A percentile compares a stretch with the other conserved stretches of the same genome.
These are phyloP conservation scores for Tylochromis polylepis DNA, from an alignment of 2,113 vertebrate genomes.

Conservation along the genomic window DNA sequence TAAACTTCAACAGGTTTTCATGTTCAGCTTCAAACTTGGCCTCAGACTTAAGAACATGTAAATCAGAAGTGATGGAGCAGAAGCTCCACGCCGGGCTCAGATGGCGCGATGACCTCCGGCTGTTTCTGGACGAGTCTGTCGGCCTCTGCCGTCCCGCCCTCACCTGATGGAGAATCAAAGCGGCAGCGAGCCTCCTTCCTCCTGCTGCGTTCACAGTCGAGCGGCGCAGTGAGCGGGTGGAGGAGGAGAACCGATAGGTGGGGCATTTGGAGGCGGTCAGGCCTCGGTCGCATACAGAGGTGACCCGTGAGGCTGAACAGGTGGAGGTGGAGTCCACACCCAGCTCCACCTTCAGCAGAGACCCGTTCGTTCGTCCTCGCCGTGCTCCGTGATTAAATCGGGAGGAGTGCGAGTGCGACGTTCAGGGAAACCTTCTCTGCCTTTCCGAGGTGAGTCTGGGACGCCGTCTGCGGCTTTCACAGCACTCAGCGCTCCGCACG, in stretches of 20 bases:
- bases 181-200: accelerated
- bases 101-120: accelerated
- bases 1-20: background rate
- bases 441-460: background rate
- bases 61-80: background rate
- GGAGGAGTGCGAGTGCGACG: background rate
- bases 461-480: background rate
- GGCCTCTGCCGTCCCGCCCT: no score
- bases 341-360: background rate
- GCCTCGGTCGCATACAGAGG: background rate
- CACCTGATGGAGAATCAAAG: background rate
- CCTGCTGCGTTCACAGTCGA: background rate
- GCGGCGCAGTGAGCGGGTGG: background rate
- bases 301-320: background rate
- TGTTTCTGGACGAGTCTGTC: no score
- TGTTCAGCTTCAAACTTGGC: background rate
- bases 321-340: background rate
- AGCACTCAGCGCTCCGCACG: accelerated
- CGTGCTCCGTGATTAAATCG: background rate
- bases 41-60: background rate
- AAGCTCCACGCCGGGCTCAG: background rate
- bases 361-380: background rate
- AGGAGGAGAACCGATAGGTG: background rate
- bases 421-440: background rate
- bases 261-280: background rate